A percentile compares a stretch with the other conserved stretches of the same genome.
Evolutionary conservation across 2,797 vertebrate species (phyloP).

Genomic region (Chaetophractus vellerosus): DNA sequence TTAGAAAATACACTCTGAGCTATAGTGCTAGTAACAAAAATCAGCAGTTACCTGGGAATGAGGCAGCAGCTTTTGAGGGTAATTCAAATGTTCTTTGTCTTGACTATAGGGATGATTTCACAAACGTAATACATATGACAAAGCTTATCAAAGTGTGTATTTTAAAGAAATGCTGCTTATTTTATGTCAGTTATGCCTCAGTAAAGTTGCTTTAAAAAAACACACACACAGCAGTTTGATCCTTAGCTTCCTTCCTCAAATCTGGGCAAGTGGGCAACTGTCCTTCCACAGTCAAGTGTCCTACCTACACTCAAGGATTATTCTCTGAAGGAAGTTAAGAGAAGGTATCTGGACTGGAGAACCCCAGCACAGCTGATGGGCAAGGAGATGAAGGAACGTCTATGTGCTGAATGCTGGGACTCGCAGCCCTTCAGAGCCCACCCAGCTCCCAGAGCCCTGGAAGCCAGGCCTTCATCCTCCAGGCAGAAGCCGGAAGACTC

Average conservation of each 20-base stretch:
- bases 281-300: not conserved
- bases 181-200: not conserved
- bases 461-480: not conserved
- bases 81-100: not conserved
- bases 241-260: not conserved
- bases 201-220: not conserved
- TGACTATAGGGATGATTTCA: not conserved
- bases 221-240: not conserved
- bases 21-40: not conserved
- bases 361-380: not conserved
- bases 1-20: slow-evolving; percentile 13
- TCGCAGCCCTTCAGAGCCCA: not conserved
- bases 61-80: not conserved
- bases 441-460: not conserved
- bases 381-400: not conserved
- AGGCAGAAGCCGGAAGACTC: not conserved
- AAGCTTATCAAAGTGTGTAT: not conserved
- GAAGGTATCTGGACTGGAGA: not conserved
- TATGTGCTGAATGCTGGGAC: not conserved
- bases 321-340: not conserved
- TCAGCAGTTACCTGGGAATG: not conserved
- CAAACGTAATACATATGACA: not conserved
- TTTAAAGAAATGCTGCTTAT: not conserved
- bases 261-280: not conserved
- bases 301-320: not conserved